phyloP scores from a whole-genome alignment of 2,888 invertebrate species.

The Drosophila trichaetosa region DNA sequence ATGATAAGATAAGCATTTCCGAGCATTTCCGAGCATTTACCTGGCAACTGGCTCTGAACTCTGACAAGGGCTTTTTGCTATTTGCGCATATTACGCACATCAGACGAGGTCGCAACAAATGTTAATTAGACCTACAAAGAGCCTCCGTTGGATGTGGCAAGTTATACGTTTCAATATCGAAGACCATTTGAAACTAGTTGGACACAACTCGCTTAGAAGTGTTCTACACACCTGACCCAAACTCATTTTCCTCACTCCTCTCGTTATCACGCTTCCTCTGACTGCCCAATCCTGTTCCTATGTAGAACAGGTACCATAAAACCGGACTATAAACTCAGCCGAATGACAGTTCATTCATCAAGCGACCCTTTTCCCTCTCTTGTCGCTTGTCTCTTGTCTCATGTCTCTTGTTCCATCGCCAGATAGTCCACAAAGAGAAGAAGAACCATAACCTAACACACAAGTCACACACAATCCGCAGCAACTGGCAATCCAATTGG shows the following conservation, averaged over 20 bases:
- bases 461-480: conserved; percentile 21
- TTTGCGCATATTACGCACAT: conserved; percentile 39
- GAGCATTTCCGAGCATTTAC: conserved; percentile 22
- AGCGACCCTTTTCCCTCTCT: conserved; percentile 34
- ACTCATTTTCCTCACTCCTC: not conserved
- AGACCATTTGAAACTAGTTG: not conserved
- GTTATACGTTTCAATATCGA: not conserved
- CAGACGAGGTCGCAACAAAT: conserved; percentile 24
- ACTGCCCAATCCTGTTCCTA: conserved; percentile 9
- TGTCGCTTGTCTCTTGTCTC: not conserved
- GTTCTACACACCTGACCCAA: conserved; percentile 21
- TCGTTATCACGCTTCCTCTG: not conserved
- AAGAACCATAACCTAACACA: conserved; percentile 50
- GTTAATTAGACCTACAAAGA: not conserved
- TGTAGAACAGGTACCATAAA: conserved; percentile 44
- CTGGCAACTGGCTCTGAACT: conserved; percentile 56
- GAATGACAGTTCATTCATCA: conserved; percentile 54
- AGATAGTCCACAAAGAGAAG: not conserved
- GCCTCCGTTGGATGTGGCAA: not conserved
- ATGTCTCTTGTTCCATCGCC: not conserved
- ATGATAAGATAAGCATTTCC: conserved; percentile 66
- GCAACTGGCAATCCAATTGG: conserved; percentile 24
- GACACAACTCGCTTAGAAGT: not conserved
- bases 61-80: conserved; percentile 67
- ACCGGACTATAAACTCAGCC: conserved; percentile 26